Evolutionary conservation across 2,113 vertebrate genomes (phyloP), one percentile per base, ranked within the genome.

Genomic region (Caretta caretta): DNA sequence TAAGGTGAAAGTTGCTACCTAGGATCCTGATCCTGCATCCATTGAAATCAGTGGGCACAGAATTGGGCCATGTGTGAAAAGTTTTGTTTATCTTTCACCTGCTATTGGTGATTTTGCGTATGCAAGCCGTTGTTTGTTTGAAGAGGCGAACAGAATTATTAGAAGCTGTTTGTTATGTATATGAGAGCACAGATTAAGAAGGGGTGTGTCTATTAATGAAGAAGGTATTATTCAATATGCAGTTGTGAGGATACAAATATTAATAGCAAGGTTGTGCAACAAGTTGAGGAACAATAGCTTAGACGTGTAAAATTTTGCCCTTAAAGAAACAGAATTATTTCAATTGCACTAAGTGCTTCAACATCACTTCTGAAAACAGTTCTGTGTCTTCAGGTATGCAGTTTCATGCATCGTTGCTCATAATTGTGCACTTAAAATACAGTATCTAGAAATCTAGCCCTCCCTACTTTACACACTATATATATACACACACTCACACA

Each of bases 391-490:
- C 53, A 54, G 1, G 6, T 90, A 65, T 56, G 72, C 16, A 69
- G 12, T 88, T 31, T 80, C 5, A 80, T 80, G 5, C 93, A 48
- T 56, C 85, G 0, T 80, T 90, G 5, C 16, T 31, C 11, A 24
- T 84, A 86, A 46, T 86, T 38, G 46, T 51, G 10, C 80, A 5
- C 29, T 92, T 95, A 89, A 95, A 96, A 83, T 29, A 75, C 1
- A 83, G 2, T 65, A 42, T 59, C 50, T 86, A 89, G 56, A 93
- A 88, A 83, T 80, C 35, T 87, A 87, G 3, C 4, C 38, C 59
- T 93, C 31, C 19, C 20, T 90, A 38, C 27, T 90, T 90, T 59
- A 57, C 7, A 53, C 75, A 24, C 1, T 56, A 2, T 91, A 10
- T 25, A 22, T 25, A 10, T 11, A 57, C 25, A 59, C 6, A 27